Conservation (phyloP, 2,113 vertebrate species). For the Naja naja region DNA sequence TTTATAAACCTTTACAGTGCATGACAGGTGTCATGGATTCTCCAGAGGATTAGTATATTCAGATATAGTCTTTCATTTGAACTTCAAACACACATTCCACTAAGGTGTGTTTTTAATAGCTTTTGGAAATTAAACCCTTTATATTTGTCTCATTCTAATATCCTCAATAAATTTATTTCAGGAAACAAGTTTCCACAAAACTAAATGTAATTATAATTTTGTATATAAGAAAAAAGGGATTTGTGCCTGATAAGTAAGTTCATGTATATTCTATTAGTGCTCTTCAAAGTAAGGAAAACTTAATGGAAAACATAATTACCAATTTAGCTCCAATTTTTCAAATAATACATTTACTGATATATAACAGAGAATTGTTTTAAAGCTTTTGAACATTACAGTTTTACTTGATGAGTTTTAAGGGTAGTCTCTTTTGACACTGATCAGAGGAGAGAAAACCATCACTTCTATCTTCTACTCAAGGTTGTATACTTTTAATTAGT, state of each 20-base stretch:
- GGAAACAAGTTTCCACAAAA: conserved; percentile 39
- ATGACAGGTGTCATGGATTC: conserved; percentile 56
- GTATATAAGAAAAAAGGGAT: neutral
- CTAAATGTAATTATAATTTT: conserved; percentile 30
- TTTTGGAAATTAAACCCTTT: conserved; percentile 63
- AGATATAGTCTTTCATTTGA: conserved; percentile 73
- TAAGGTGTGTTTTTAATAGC: conserved; percentile 54
- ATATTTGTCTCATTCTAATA: conserved; percentile 57
- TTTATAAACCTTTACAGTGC: conserved; percentile 72
- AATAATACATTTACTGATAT: neutral
- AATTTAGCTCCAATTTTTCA: neutral
- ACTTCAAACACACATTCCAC: conserved; percentile 62
- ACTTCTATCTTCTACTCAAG: neutral
- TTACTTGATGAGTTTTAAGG: neutral
- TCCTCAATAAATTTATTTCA: conserved; percentile 46
- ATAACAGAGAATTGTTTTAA: neutral
- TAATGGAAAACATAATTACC: neutral
- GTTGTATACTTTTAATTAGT: neutral
- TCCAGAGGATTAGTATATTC: conserved; percentile 58
- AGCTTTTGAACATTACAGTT: neutral
- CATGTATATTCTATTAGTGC: neutral
- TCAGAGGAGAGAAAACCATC: neutral
- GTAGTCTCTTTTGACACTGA: neutral
- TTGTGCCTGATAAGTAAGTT: conserved; percentile 32
- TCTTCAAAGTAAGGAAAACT: neutral